These are phyloP conservation scores for Lepidonotus clava DNA, from an alignment of 2,888 invertebrate genomes.

Conservation along the genomic window DNA sequence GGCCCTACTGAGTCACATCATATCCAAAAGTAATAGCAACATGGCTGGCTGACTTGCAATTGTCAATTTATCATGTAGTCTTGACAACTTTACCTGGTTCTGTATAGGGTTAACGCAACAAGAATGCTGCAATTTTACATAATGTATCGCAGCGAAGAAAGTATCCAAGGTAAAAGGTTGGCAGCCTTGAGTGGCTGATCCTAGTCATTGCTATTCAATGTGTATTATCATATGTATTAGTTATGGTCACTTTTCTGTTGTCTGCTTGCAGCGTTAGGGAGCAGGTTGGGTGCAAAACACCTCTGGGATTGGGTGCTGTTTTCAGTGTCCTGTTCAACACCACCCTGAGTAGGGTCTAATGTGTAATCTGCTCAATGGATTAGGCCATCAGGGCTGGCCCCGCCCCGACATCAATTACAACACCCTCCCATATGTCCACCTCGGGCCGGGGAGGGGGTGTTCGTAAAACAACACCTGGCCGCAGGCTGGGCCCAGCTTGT, in stretches of 20 bases:
- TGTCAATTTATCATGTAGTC: no score
- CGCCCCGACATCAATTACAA: not conserved
- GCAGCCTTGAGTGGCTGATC: not conserved
- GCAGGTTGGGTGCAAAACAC: no score
- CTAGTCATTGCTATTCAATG: not conserved
- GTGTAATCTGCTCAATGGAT: not conserved
- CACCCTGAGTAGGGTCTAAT: not conserved
- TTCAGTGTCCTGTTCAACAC: not conserved
- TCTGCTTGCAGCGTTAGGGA: no score
- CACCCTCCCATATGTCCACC: constrained; percentile 11
- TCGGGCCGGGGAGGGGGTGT: not conserved
- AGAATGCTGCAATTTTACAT: no score
- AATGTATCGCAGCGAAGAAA: no score
- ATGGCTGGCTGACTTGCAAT: no score
- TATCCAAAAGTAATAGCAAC: no score
- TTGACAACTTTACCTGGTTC: no score
- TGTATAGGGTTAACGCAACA: no score
- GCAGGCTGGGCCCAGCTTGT: not conserved
- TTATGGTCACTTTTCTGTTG: not conserved
- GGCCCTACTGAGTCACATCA: no score
- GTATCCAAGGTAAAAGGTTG: no score
- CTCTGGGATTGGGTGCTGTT: no score
- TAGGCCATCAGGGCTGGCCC: not conserved
- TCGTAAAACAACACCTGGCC: constrained; percentile 12
- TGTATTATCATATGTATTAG: not conserved